Conservation (phyloP, 2,797 vertebrate genomes). For the Apodemus agrarius region DNA sequence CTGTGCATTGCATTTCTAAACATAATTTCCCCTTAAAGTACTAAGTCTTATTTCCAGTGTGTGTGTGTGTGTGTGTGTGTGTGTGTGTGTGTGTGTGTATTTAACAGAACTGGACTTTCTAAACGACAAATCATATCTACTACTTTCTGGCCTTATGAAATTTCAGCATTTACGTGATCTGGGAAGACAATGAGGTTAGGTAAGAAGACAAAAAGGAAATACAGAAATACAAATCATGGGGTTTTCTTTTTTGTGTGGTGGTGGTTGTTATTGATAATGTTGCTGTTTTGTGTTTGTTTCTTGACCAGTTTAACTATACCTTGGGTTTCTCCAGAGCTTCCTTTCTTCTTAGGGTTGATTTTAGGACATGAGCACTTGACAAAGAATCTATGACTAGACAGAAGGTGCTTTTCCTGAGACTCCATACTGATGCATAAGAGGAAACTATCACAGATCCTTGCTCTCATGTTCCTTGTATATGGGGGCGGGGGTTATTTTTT, state of each 20-base stretch:
- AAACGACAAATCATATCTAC: constrained; percentile 1
- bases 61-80: not conserved
- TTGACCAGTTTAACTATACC: not conserved
- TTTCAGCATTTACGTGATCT: not conserved
- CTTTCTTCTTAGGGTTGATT: not conserved
- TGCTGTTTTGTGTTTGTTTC: not conserved
- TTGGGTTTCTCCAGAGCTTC: not conserved
- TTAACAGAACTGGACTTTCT: not conserved
- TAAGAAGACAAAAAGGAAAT: not conserved
- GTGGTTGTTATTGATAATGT: not conserved
- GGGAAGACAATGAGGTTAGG: not conserved
- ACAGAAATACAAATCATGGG: not conserved
- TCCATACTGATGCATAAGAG: not conserved
- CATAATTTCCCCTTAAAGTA: not conserved
- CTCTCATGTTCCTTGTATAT: rapidly evolving
- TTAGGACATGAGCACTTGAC: not conserved
- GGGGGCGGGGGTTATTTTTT: rapidly evolving
- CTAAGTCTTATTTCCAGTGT: not conserved
- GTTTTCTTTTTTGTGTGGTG: not conserved
- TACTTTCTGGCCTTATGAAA: not conserved
- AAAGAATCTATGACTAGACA: no score
- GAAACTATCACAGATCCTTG: rapidly evolving
- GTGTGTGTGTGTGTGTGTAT: not conserved
- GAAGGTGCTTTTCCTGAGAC: not conserved
- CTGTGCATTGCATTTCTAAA: not conserved